Percentiles rank a stretch among this genome's conserved stretches.
These are phyloP conservation scores for Porites lutea DNA, from an alignment of 64 coral and sea anemone genomes.

Conservation along the genomic window DNA sequence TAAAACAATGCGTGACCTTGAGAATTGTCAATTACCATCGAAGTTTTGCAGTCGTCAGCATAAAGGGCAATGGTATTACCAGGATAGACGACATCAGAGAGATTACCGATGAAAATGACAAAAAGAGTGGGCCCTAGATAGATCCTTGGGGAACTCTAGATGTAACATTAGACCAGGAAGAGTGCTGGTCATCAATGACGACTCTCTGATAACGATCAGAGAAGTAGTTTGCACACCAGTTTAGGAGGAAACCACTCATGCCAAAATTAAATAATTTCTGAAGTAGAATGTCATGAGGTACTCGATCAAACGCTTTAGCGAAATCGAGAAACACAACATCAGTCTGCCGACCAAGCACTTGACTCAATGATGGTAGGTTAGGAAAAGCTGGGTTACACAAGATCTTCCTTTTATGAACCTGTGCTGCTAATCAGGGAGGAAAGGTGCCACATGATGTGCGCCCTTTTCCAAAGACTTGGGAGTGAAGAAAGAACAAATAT, in stretches of 20 bases:
- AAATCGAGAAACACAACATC: neutral
- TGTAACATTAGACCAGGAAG: too few relatives aligned
- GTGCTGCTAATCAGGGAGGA: too few relatives aligned
- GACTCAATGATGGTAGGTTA: neutral
- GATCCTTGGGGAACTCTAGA: too few relatives aligned
- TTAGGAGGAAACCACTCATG: neutral
- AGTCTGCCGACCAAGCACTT: neutral
- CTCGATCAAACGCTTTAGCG: neutral
- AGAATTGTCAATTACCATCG: too few relatives aligned
- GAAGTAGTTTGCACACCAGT: neutral
- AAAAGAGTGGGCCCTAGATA: too few relatives aligned
- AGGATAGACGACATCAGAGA: too few relatives aligned
- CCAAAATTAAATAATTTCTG: neutral
- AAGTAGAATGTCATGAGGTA: neutral
- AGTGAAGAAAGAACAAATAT: neutral
- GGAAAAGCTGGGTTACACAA: neutral
- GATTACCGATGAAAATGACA: too few relatives aligned
- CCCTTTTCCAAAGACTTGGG: neutral
- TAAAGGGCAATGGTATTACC: too few relatives aligned
- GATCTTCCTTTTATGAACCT: neutral
- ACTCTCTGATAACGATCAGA: too few relatives aligned
- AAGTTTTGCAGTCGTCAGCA: too few relatives aligned
- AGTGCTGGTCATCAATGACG: too few relatives aligned
- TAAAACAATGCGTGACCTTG: too few relatives aligned
- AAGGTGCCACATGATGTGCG: neutral